Conservation (phyloP, 2,888 invertebrate species). For the Nymphalis c-album region DNA sequence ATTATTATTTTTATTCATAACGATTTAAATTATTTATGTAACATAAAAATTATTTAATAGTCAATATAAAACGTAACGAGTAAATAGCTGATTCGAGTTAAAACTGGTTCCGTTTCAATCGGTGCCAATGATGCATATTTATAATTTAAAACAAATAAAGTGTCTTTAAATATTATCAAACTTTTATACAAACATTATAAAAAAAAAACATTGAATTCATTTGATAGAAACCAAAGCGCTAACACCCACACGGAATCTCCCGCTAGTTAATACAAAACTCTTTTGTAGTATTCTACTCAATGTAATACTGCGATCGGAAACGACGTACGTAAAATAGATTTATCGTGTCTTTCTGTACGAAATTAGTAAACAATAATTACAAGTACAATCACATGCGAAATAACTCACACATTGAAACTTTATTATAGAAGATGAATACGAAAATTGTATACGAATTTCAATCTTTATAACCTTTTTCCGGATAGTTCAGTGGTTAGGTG, state of each 20-base stretch:
- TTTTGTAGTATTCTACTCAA: conserved; percentile 7
- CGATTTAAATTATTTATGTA: too few species aligned
- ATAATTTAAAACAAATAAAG: background rate
- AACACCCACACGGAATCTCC: background rate
- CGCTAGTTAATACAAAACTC: background rate
- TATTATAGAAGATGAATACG: background rate
- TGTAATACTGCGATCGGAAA: conserved; percentile 11
- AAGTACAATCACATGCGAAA: background rate
- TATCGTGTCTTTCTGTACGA: background rate
- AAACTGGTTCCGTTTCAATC: background rate
- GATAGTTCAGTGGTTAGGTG: too few species aligned
- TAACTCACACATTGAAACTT: background rate
- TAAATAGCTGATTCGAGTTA: too few species aligned
- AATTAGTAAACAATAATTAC: background rate
- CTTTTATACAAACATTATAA: background rate
- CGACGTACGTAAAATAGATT: conserved; percentile 14
- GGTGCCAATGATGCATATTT: background rate
- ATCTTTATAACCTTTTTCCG: too few species aligned
- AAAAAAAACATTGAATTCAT: background rate
- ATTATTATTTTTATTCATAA: too few species aligned
- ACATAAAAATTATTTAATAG: too few species aligned
- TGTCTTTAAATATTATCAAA: background rate
- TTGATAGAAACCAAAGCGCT: conserved; percentile 6
- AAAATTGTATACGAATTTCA: too few species aligned
- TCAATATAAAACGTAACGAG: too few species aligned